phyloP scores from a whole-genome alignment of 2,797 vertebrate genomes.

The Phalanger gymnotis region DNA sequence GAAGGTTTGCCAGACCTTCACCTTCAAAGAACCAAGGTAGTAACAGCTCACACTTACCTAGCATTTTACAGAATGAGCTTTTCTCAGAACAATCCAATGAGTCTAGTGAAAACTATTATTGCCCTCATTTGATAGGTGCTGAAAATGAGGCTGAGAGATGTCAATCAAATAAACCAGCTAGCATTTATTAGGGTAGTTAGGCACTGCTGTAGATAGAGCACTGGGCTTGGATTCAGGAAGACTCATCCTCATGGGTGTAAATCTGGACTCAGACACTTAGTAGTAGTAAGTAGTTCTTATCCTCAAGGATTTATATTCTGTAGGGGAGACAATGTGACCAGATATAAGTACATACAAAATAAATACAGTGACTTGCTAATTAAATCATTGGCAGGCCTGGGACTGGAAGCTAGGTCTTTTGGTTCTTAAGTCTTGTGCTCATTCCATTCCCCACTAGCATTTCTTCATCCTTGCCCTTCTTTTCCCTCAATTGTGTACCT shows the following conservation, averaged over 20 bases:
- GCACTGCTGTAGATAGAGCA: background rate
- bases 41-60: too few relatives aligned
- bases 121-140: background rate
- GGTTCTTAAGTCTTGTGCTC: background rate
- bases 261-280: background rate
- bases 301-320: background rate
- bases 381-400: background rate
- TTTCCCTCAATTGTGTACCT: constrained; percentile 41
- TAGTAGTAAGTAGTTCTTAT: background rate
- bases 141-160: background rate
- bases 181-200: background rate
- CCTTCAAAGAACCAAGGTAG: too few relatives aligned
- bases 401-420: background rate
- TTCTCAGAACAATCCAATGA: background rate
- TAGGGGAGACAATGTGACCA: background rate
- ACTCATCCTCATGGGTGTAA: background rate
- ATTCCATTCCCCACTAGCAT: background rate
- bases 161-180: background rate
- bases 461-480: constrained; percentile 33
- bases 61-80: background rate
- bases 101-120: background rate
- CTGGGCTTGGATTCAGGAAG: background rate
- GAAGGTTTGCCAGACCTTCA: too few relatives aligned
- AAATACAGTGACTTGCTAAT: background rate
- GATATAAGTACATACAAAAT: background rate